phyloP scores from a whole-genome alignment of 1,140 invertebrate species.

The Luehdorfia chinensis region DNA sequence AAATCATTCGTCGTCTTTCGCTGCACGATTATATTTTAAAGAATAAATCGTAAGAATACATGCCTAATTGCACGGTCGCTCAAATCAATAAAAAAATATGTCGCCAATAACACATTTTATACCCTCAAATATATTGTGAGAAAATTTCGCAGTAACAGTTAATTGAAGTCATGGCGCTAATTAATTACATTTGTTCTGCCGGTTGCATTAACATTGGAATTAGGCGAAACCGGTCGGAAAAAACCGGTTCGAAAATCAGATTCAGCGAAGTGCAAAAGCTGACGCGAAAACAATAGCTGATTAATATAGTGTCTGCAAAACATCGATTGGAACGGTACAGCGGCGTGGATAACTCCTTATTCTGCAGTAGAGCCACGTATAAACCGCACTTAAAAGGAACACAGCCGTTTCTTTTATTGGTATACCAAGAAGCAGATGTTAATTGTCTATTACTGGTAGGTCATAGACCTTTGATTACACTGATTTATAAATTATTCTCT shows the following conservation, averaged over 20 bases:
- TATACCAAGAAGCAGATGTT: slow-evolving; percentile 9
- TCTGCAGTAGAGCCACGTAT: slow-evolving; percentile 2
- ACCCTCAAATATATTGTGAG: no score
- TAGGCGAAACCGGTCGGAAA: slow-evolving; percentile 56
- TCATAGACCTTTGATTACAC: slow-evolving; percentile 13
- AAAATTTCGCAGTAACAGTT: slow-evolving; percentile 20
- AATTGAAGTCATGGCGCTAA: no score
- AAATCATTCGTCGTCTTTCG: slow-evolving; percentile 68
- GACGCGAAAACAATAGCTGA: slow-evolving; percentile 65
- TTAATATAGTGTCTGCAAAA: slow-evolving; percentile 57
- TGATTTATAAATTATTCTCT: no score
- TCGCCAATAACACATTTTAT: no score
- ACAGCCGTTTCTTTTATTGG: slow-evolving; percentile 9
- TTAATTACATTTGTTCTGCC: slow-evolving; percentile 56
- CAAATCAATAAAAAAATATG: slow-evolving; percentile 8
- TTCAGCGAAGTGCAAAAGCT: slow-evolving; percentile 68
- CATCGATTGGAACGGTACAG: slow-evolving; percentile 31
- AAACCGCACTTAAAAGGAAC: slow-evolving; percentile 7
- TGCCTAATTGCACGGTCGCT: slow-evolving; percentile 50
- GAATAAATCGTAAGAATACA: slow-evolving; percentile 57
- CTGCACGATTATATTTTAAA: slow-evolving; percentile 59
- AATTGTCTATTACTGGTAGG: slow-evolving; percentile 10
- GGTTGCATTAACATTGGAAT: slow-evolving; percentile 57
- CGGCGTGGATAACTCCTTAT: slow-evolving; percentile 13
- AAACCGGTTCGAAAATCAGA: slow-evolving; percentile 54